Percentiles rank a stretch among this genome's conserved stretches.
These are phyloP conservation scores for Pitta sordida DNA, from an alignment of 2,113 vertebrate genomes.

Conservation along the genomic window DNA sequence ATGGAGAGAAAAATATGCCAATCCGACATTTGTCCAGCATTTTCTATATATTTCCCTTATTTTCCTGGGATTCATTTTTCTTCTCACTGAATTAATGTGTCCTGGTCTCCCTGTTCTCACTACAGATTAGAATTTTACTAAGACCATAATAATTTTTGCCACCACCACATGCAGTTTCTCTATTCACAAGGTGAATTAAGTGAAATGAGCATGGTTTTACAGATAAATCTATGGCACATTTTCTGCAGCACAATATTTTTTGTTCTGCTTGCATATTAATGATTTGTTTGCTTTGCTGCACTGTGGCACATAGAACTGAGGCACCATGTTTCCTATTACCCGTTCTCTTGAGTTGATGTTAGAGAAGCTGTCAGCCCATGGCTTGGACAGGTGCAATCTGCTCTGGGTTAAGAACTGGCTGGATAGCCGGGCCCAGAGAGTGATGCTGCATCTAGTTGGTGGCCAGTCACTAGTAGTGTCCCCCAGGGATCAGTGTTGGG, in stretches of 20 bases:
- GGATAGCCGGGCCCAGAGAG: no score
- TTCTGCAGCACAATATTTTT: neutral
- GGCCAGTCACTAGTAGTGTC: no score
- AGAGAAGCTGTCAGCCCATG: no score
- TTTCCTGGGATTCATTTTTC: neutral
- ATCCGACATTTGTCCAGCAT: neutral
- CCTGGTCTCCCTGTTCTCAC: neutral
- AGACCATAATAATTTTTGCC: neutral
- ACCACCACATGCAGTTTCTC: neutral
- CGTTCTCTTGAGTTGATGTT: neutral
- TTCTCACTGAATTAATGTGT: neutral
- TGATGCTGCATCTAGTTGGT: no score
- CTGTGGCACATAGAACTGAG: neutral
- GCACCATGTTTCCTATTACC: neutral
- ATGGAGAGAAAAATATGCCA: neutral
- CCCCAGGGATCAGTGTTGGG: no score
- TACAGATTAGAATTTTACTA: neutral
- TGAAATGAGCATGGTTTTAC: neutral
- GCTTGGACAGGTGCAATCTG: no score
- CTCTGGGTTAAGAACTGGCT: no score
- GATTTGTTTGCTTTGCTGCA: neutral
- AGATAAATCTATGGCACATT: rapidly evolving
- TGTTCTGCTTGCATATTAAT: neutral
- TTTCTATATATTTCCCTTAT: neutral
- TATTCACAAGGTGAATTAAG: neutral